These are phyloP conservation scores for Eupithecia inturbata DNA, from an alignment of 2,888 invertebrate genomes.

Conservation along the genomic window DNA sequence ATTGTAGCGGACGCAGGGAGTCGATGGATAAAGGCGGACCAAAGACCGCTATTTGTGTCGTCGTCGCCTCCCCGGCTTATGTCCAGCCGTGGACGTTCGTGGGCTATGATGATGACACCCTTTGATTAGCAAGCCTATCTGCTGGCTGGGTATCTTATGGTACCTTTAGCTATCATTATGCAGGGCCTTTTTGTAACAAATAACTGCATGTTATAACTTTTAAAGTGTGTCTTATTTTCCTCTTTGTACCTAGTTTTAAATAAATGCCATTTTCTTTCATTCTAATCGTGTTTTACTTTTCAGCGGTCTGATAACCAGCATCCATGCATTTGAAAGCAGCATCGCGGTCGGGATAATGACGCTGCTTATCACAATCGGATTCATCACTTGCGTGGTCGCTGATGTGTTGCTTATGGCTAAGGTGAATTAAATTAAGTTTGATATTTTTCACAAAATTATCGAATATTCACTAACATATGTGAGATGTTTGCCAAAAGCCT, in stretches of 20 bases:
- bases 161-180: background rate
- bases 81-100: background rate
- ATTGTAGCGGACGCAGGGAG: too few species aligned
- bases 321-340: slow-evolving; percentile 85
- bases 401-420: slow-evolving; percentile 94
- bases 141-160: background rate
- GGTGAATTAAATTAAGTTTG: slow-evolving; percentile 79
- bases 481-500: too few species aligned
- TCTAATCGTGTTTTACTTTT: slow-evolving; percentile 38
- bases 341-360: slow-evolving; percentile 91
- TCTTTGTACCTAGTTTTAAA: background rate
- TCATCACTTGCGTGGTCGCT: slow-evolving; percentile 89
- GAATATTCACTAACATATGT: too few species aligned
- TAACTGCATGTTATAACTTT: too few species aligned
- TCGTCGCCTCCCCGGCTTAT: too few species aligned
- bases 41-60: too few species aligned
- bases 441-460: background rate
- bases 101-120: too few species aligned
- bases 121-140: background rate
- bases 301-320: slow-evolving; percentile 91
- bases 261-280: background rate
- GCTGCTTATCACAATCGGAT: slow-evolving; percentile 90
- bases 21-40: too few species aligned
- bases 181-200: background rate
- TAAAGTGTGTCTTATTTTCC: background rate